Evolutionary conservation across 2,113 vertebrate species (phyloP), one percentile per base, ranked within the genome.

Genomic region (Dolichotis patagonum): DNA sequence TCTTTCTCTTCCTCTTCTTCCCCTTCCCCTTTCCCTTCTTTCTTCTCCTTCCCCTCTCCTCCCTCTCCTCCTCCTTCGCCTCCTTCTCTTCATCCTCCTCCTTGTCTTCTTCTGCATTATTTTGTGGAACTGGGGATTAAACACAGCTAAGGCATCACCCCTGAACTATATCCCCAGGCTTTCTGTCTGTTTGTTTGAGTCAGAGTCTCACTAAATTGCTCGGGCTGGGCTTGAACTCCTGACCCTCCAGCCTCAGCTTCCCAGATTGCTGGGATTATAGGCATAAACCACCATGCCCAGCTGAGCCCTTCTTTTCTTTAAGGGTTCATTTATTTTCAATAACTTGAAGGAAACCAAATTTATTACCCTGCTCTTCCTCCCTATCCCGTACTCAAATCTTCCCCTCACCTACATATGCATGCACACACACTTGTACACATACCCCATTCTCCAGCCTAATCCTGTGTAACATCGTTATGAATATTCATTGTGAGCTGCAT

Each of bases 381-480:
- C 22, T n/a, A 24, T 17, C 12, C 20, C 30, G 49, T 41, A 8
- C 38, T 60, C 46, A 63, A 24, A 41, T 65, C 35, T 82, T 75
- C n/a, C 19, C n/a, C 46, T 24, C 1, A 77, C 2, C 6, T 2
- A 58, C n/a, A 1, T 30, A n/a, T 5, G 9, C 0, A 2, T 19
- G 12, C 24, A 38, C 38, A 26, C 26, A 10, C 16, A 49, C 24
- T 49, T 2, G 49, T 1, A 35, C 11, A 13, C 35, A 58, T 35
- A 24, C 41, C 35, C 7, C 30, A 26, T 8, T 92, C 38, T 22
- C 20, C 26, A 85, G 22, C 54, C 14, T 67, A 65, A 83, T n/a
- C 35, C 62, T 67, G 0, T 52, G 26, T 38, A 49, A 38, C 4
- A 20, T 83, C 13, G 41, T 56, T 85, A 58, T 52, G 41, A 32